These are phyloP conservation scores for Otis tarda DNA, from an alignment of 2,113 vertebrate species.

Conservation along the genomic window DNA sequence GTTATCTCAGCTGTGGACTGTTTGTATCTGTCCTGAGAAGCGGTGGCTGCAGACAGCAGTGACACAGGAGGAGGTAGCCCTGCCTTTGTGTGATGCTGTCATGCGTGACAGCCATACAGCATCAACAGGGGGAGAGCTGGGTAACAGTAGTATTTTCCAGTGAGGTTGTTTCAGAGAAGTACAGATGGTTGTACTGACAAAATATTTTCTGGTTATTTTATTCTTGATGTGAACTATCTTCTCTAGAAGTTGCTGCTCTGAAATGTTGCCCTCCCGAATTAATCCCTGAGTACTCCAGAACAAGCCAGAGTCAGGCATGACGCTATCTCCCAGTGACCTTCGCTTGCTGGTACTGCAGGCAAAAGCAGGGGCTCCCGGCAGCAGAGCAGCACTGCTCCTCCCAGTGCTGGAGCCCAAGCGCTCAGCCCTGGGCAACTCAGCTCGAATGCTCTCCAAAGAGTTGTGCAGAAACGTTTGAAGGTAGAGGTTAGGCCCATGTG, in stretches of 20 bases:
- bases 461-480: not conserved
- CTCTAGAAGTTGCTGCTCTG: not conserved
- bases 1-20: not conserved
- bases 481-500: accelerated
- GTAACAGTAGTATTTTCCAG: not conserved
- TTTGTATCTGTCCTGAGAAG: not conserved
- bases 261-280: not conserved
- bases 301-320: not conserved
- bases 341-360: accelerated
- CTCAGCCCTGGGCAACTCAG: not conserved
- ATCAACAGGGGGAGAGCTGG: not conserved
- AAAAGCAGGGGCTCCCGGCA: not conserved
- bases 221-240: not conserved
- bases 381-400: not conserved
- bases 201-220: not conserved
- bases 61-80: not conserved
- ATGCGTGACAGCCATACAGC: accelerated
- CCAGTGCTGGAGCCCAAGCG: not conserved
- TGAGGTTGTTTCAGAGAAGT: not conserved
- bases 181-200: not conserved
- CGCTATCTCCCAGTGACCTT: accelerated
- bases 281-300: not conserved
- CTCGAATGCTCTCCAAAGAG: accelerated
- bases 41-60: not conserved
- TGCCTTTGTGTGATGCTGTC: not conserved